These are phyloP conservation scores for Acrocephalus arundinaceus DNA, from an alignment of 2,113 vertebrate species.

Conservation along the genomic window DNA sequence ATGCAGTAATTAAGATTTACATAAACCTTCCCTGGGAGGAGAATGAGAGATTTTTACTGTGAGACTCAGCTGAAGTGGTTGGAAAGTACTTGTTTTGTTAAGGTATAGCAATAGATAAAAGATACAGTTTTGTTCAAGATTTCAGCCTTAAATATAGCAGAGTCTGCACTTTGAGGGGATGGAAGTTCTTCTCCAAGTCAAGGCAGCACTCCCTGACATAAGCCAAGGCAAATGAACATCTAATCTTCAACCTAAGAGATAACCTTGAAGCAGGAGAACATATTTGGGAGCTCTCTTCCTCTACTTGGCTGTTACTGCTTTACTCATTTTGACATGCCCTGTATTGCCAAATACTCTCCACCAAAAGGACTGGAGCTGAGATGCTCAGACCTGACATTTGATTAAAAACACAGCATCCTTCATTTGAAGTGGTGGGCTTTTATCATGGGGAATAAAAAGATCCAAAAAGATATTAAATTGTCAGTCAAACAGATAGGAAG, in stretches of 20 bases:
- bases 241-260: background rate
- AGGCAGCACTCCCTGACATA: background rate
- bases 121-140: background rate
- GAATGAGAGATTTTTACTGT: background rate
- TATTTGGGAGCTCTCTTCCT: background rate
- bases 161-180: background rate
- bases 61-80: background rate
- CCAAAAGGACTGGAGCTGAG: background rate
- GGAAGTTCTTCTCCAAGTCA: background rate
- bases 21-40: conserved; percentile 30
- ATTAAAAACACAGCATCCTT: conserved; percentile 9
- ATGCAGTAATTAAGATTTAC: conserved; percentile 58
- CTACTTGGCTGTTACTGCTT: background rate
- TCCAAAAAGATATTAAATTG: background rate
- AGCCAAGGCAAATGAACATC: conserved; percentile 1
- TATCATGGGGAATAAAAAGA: background rate
- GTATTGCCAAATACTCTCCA: background rate
- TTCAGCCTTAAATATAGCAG: background rate
- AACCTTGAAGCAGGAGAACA: conserved; percentile 21
- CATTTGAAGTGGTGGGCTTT: background rate
- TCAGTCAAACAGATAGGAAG: background rate
- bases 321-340: background rate
- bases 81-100: background rate
- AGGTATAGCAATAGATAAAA: background rate
- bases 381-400: background rate